phyloP scores from a whole-genome alignment of 2,888 invertebrate genomes.

The Anoplius nigerrimus region DNA sequence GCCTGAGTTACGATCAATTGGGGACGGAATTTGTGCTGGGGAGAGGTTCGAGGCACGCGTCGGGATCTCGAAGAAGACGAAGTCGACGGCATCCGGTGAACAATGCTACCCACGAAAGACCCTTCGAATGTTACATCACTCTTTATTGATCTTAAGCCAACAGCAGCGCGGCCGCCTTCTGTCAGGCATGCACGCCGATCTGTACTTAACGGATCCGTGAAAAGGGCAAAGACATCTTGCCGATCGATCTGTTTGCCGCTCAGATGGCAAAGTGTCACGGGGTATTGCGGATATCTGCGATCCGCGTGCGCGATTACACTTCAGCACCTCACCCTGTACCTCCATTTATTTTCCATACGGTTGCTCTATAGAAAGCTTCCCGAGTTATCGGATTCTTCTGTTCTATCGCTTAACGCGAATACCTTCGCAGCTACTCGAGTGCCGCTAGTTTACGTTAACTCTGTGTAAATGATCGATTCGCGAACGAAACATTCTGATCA shows the following conservation, averaged over 20 bases:
- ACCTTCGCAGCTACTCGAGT: too few relatives aligned
- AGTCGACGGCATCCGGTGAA: background rate
- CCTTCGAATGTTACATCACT: conserved; percentile 51
- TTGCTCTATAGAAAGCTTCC: too few relatives aligned
- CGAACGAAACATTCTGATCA: too few relatives aligned
- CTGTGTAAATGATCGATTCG: too few relatives aligned
- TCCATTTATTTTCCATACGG: too few relatives aligned
- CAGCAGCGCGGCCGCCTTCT: conserved; percentile 19
- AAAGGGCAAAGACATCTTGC: conserved; percentile 23
- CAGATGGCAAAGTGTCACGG: background rate
- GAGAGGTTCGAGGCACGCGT: background rate
- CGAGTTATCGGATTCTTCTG: too few relatives aligned
- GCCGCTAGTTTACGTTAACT: too few relatives aligned
- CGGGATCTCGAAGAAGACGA: background rate
- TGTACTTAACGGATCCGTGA: conserved; percentile 25
- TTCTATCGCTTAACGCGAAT: too few relatives aligned
- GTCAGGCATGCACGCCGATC: conserved; percentile 25
- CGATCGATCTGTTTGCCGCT: conserved; percentile 48
- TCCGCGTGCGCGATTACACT: too few relatives aligned
- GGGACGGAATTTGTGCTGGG: background rate
- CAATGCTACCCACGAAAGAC: conserved; percentile 34
- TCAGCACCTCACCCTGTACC: too few relatives aligned
- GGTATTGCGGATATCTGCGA: background rate
- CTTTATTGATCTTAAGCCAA: conserved; percentile 50
- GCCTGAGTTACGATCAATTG: too few relatives aligned